Conservation (phyloP, 2,888 invertebrate species). For the Meliscaeva auricollis region DNA sequence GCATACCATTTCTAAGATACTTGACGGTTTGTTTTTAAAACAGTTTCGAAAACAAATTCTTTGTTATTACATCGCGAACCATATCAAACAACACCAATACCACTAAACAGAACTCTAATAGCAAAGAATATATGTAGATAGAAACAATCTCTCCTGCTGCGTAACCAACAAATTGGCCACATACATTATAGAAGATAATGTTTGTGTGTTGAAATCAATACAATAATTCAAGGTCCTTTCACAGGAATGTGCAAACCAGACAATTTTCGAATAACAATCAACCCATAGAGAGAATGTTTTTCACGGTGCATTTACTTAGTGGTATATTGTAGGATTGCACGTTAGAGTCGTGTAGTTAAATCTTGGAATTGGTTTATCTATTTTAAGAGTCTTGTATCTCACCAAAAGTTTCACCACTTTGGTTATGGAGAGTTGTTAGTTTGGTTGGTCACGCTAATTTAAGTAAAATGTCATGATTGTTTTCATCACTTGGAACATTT, state of each 20-base stretch:
- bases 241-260: slow-evolving; percentile 67
- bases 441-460: slow-evolving; percentile 1
- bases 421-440: slow-evolving; percentile 13
- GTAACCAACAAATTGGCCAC: slow-evolving; percentile 76
- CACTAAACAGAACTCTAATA: background rate
- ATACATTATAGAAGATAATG: slow-evolving; percentile 73
- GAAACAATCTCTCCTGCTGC: slow-evolving; percentile 42
- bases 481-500: too few species aligned
- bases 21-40: background rate
- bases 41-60: background rate
- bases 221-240: slow-evolving; percentile 57
- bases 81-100: background rate
- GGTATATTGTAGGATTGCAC: slow-evolving; percentile 4
- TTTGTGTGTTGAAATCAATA: slow-evolving; percentile 47
- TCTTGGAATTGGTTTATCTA: slow-evolving; percentile 41
- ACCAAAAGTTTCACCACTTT: slow-evolving; percentile 17
- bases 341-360: slow-evolving; percentile 8
- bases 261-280: slow-evolving; percentile 56
- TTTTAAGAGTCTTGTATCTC: background rate
- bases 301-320: slow-evolving; percentile 58
- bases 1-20: too few species aligned
- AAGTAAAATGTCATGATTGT: too few species aligned
- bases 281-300: slow-evolving; percentile 19
- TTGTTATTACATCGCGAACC: slow-evolving; percentile 29
- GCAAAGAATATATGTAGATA: background rate